Conservation (phyloP, 2,888 invertebrate species). For the Lycophotia porphyrea region DNA sequence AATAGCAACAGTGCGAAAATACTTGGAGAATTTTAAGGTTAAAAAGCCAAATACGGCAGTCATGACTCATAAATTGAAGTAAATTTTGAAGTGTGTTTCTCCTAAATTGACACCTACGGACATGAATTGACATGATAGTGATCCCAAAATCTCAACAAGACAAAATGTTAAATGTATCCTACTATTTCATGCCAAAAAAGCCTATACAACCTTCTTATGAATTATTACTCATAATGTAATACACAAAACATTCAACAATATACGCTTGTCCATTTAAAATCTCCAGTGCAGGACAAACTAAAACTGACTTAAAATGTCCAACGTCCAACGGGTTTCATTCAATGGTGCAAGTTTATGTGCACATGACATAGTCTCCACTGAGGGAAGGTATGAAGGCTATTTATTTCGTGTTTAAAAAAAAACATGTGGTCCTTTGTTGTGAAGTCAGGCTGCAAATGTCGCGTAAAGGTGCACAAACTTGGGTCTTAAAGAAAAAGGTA, state of each 20-base stretch:
- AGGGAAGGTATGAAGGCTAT: conserved; percentile 25
- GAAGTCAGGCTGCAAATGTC: conserved; percentile 3
- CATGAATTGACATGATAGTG: neutral
- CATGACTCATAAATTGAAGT: neutral
- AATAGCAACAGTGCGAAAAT: neutral
- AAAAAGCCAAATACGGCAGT: neutral
- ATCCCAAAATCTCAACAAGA: neutral
- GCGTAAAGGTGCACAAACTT: neutral
- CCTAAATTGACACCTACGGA: neutral
- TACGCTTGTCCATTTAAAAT: conserved; percentile 41
- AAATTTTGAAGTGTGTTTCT: neutral
- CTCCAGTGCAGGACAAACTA: conserved; percentile 39
- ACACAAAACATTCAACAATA: conserved; percentile 16
- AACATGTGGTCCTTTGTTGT: conserved; percentile 11
- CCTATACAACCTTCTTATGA: neutral
- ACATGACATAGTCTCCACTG: conserved; percentile 10
- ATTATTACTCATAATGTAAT: neutral
- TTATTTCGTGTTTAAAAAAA: conserved; percentile 22
- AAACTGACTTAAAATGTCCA: conserved; percentile 44
- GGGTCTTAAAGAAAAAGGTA: neutral
- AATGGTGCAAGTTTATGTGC: conserved; percentile 46
- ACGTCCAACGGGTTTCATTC: conserved; percentile 39
- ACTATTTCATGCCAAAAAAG: neutral
- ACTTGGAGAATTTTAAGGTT: neutral
- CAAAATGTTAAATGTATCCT: neutral